These are phyloP conservation scores for Calliopsis andreniformis DNA, from an alignment of 1,140 invertebrate genomes.

Conservation along the genomic window DNA sequence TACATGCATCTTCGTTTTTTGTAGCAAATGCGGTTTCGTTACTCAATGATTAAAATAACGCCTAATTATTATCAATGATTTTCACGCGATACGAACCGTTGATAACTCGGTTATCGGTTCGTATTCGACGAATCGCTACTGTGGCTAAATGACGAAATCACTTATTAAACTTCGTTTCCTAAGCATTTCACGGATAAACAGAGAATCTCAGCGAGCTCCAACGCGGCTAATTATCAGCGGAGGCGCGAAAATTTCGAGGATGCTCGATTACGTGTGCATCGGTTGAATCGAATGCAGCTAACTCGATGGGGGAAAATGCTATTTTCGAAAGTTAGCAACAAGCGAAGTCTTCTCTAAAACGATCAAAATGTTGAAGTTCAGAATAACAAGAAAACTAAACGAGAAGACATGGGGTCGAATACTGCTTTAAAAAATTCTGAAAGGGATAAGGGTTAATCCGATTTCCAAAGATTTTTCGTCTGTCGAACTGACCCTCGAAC, in stretches of 20 bases:
- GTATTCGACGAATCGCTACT: slow-evolving; percentile 39
- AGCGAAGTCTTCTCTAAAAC: no score
- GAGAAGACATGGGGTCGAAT: no score
- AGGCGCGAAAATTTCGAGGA: slow-evolving; percentile 11
- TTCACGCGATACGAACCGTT: slow-evolving; percentile 37
- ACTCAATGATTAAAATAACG: no score
- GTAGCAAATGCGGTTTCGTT: no score
- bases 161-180: slow-evolving; percentile 42
- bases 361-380: no score
- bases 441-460: no score
- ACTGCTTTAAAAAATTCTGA: no score
- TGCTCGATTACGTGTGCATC: neutral
- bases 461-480: no score
- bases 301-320: neutral
- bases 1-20: no score
- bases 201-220: no score
- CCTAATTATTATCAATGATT: slow-evolving; percentile 43
- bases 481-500: no score
- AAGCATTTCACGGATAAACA: slow-evolving; percentile 13
- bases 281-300: slow-evolving; percentile 1
- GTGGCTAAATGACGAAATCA: slow-evolving; percentile 44
- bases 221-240: slow-evolving; percentile 35
- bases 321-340: neutral
- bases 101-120: slow-evolving; percentile 43
- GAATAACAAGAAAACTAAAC: no score